Percentiles rank a stretch among this genome's conserved stretches.
phyloP scores from a whole-genome alignment of 1,140 invertebrate genomes.

The Cardiocondyla obscurior region DNA sequence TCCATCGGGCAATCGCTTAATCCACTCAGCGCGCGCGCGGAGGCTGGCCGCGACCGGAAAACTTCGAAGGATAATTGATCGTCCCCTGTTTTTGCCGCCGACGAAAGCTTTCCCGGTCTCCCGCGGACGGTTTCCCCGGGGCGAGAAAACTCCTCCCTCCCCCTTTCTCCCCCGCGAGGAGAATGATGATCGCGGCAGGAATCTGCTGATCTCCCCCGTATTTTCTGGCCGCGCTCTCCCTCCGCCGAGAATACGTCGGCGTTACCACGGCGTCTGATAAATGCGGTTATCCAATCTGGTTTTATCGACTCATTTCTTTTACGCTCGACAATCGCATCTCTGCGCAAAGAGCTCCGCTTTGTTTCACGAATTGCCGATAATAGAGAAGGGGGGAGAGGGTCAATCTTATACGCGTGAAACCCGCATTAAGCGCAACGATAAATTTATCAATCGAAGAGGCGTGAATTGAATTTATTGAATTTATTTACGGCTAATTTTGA shows the following conservation, averaged over 20 bases:
- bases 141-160: conserved; percentile 48
- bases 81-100: conserved; percentile 51
- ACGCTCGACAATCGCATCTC: conserved; percentile 35
- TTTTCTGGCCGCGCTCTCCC: conserved; percentile 12
- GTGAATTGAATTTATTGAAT: too few relatives aligned
- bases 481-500: too few relatives aligned
- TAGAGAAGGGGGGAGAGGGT: too few relatives aligned
- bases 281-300: conserved; percentile 54
- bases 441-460: neutral
- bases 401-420: neutral
- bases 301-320: conserved; percentile 49
- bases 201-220: conserved; percentile 54
- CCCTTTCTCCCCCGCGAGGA: conserved; percentile 39
- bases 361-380: neutral
- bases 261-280: conserved; percentile 38
- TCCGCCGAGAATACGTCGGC: conserved; percentile 31
- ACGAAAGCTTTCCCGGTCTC: conserved; percentile 49
- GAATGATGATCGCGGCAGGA: conserved; percentile 53
- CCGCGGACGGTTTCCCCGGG: conserved; percentile 31
- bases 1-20: conserved; percentile 64
- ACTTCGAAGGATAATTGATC: conserved; percentile 68
- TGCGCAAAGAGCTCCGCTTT: neutral
- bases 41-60: conserved; percentile 53
- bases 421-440: neutral
- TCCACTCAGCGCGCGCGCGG: conserved; percentile 56